These are phyloP conservation scores for Dryomyza anilis DNA, from an alignment of 2,888 invertebrate species.

Conservation along the genomic window DNA sequence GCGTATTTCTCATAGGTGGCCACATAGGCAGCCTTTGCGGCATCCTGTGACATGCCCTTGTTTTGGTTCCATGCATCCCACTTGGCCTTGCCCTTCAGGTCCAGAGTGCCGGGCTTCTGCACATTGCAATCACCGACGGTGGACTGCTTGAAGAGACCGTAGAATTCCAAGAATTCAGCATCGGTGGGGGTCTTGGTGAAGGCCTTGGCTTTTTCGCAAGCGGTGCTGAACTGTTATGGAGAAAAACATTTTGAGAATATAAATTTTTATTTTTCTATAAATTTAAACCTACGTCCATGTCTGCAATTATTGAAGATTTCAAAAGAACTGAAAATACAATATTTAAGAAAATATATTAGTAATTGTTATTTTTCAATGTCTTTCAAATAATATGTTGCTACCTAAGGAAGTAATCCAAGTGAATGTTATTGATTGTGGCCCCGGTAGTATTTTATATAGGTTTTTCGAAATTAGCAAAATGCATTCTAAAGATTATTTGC, in stretches of 20 bases:
- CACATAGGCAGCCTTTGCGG: conserved; percentile 83
- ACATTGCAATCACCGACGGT: conserved; percentile 80
- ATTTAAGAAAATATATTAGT: background rate
- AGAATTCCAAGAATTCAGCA: conserved; percentile 80
- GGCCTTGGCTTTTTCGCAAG: conserved; percentile 75
- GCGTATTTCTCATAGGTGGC: conserved; percentile 67
- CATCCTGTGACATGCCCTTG: conserved; percentile 79
- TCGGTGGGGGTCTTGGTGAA: conserved; percentile 78
- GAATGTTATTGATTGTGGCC: background rate
- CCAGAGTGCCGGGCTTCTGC: conserved; percentile 82
- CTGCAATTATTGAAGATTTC: background rate
- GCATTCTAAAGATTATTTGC: no score
- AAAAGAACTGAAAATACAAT: background rate
- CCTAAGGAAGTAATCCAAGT: background rate
- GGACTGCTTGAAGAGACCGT: conserved; percentile 85
- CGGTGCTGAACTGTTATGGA: conserved; percentile 69
- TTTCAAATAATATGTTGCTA: background rate
- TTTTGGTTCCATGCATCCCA: conserved; percentile 89
- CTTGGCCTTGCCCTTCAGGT: conserved; percentile 86
- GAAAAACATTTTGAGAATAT: background rate
- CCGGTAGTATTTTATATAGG: no score
- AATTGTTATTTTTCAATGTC: no score
- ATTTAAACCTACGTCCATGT: background rate
- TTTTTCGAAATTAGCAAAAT: no score
- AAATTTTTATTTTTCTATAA: background rate